Percentiles rank a stretch among this genome's conserved stretches.
Evolutionary conservation across 2,888 invertebrate species (phyloP).

Genomic region (Ormyrus thymus): DNA sequence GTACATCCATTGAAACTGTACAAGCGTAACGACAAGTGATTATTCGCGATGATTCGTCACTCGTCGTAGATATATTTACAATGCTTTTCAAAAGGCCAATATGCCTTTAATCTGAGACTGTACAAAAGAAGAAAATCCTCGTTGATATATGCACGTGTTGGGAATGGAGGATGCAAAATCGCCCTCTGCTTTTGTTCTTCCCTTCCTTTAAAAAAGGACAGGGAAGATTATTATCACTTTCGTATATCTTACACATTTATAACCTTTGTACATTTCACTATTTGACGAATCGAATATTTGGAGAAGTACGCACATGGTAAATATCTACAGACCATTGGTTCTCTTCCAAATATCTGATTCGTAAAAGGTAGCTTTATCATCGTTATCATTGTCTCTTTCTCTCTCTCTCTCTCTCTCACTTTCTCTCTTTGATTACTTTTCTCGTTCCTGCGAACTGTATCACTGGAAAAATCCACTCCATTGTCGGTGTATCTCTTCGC

Average conservation of each 20-base stretch:
- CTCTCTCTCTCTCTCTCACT: conserved; percentile 16
- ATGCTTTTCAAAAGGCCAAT: conserved; percentile 21
- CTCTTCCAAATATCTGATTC: conserved; percentile 62
- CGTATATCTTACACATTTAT: conserved; percentile 37
- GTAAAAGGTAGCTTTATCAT: conserved; percentile 33
- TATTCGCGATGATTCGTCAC: conserved; percentile 8
- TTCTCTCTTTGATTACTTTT: background rate
- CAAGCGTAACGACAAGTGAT: background rate
- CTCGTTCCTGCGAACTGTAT: conserved; percentile 30
- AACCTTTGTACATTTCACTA: conserved; percentile 40
- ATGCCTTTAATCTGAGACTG: conserved; percentile 19
- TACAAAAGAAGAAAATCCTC: conserved; percentile 48
- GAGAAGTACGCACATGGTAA: conserved; percentile 56
- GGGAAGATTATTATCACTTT: too few relatives aligned
- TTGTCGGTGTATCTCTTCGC: conserved; percentile 33
- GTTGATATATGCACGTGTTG: conserved; percentile 10
- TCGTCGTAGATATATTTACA: conserved; percentile 44
- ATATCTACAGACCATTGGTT: conserved; percentile 50
- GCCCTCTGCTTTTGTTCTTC: too few relatives aligned
- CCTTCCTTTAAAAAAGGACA: too few relatives aligned
- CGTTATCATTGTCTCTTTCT: background rate
- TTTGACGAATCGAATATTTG: conserved; percentile 60
- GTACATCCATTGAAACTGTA: conserved; percentile 6
- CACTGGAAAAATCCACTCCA: conserved; percentile 31
- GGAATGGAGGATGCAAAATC: conserved; percentile 43